Conservation (phyloP, 2,888 invertebrate species). For the Nemoura dubitans region DNA sequence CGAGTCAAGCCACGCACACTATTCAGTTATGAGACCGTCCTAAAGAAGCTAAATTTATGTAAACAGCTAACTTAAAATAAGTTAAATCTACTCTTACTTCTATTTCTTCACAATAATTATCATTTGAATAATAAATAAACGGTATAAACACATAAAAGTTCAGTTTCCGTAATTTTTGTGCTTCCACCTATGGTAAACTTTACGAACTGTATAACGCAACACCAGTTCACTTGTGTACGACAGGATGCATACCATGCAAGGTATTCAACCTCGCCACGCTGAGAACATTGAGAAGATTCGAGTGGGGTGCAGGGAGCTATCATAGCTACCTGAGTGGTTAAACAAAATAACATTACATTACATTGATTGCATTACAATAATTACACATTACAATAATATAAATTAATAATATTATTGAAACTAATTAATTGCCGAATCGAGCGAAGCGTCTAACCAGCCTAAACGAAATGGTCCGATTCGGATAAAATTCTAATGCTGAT, state of each 20-base stretch:
- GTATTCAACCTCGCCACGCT: no score
- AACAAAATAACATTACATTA: no score
- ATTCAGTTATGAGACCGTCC: background rate
- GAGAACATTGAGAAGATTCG: no score
- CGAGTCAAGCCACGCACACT: slow-evolving; percentile 37
- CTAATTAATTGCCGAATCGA: no score
- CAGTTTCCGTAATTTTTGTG: background rate
- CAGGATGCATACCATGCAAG: background rate
- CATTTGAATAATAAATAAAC: background rate
- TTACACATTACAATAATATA: no score
- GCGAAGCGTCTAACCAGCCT: no score
- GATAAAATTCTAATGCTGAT: no score
- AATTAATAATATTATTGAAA: no score
- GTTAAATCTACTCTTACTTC: background rate
- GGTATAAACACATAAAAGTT: background rate
- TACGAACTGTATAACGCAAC: background rate
- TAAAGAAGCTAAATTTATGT: background rate
- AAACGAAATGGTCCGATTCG: no score
- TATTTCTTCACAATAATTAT: background rate
- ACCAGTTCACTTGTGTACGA: background rate
- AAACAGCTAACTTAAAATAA: background rate
- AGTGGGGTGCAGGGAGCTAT: no score
- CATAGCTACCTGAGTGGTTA: no score
- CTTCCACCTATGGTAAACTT: background rate
- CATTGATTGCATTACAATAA: no score